Evolutionary conservation across 2,797 vertebrate genomes (phyloP), one percentile per base, ranked within the genome.

Genomic region (Notolabrus celidotus): DNA sequence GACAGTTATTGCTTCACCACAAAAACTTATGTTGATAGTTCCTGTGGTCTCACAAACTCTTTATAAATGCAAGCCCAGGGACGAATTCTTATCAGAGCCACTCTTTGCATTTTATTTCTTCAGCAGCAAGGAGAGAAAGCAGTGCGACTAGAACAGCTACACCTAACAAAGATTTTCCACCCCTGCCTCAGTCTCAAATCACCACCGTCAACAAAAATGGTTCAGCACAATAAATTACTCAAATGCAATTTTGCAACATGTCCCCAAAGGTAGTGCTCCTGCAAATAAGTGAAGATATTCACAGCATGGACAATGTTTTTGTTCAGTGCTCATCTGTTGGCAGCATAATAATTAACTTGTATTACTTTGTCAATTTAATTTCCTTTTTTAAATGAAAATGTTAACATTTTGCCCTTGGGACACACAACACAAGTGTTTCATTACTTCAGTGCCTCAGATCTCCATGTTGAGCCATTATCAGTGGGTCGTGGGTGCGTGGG

Each of bases 301-400:
- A 27, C 27, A 27, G 11, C 11, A 38, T 38, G 11, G 15, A 2
- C 12, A 38, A 36, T 39, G 2, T 31, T 31, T 4, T 31, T 9
- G 9, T 9, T 4, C 9, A 65, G 65, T 10, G 0, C 57, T 64
- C 76, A 60, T 83, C 65, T 72, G 22, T 39, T 49, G 64, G 52
- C 63, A 68, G 36, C 36, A 62, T 38, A 56, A 36, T 71, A 43
- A 80, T 87, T 68, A 1, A 68, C 84, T 73, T 84, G 36, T 36
- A 36, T 36, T 12, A 36, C 34, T 12, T 11, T 33, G 10, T 33
- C 11, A 33, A 33, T 10, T 33, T 33, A 1, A 4, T 36, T 12
- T 10, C 33, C 34, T 34, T 34, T 36, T 36, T 7, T 31, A 31
- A 31, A 6, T 31, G 31, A 31, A 31, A n/a, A n/a, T n/a, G n/a